Evolutionary conservation across 2,888 invertebrate genomes (phyloP).

Genomic region (Aethes cnicana): DNA sequence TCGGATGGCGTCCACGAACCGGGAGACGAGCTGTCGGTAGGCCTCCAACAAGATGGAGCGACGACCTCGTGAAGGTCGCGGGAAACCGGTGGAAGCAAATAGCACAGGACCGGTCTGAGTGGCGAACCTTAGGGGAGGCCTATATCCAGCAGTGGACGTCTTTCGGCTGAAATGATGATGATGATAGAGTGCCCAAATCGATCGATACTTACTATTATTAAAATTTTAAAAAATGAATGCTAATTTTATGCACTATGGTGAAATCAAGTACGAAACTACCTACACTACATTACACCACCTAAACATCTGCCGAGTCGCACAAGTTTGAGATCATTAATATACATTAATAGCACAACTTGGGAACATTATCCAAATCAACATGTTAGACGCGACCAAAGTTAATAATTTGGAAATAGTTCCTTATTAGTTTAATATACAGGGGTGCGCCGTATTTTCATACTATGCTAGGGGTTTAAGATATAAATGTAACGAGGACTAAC

Average conservation of each 20-base stretch:
- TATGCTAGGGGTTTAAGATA: constrained; percentile 15
- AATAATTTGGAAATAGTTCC: constrained; percentile 36
- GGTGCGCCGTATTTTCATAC: constrained; percentile 30
- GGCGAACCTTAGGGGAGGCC: no score
- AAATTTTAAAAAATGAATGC: not conserved
- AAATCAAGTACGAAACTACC: constrained; percentile 10
- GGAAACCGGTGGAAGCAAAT: no score
- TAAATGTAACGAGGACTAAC: not conserved
- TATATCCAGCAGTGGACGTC: no score
- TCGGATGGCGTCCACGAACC: no score
- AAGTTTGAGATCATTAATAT: constrained; percentile 31
- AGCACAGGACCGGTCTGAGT: no score
- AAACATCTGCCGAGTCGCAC: constrained; percentile 22
- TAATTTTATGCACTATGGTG: constrained; percentile 9
- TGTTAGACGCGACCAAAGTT: constrained; percentile 33
- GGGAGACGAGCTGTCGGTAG: no score
- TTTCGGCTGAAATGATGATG: not conserved
- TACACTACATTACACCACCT: constrained; percentile 20
- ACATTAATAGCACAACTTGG: constrained; percentile 30
- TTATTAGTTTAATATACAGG: constrained; percentile 30
- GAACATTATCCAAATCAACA: constrained; percentile 35
- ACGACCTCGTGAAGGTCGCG: no score
- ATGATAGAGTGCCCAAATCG: not conserved
- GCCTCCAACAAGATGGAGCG: no score
- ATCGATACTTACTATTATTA: constrained; percentile 3